Evolutionary conservation across 2,888 invertebrate genomes (phyloP).

Genomic region (Liodrosophila aerea): DNA sequence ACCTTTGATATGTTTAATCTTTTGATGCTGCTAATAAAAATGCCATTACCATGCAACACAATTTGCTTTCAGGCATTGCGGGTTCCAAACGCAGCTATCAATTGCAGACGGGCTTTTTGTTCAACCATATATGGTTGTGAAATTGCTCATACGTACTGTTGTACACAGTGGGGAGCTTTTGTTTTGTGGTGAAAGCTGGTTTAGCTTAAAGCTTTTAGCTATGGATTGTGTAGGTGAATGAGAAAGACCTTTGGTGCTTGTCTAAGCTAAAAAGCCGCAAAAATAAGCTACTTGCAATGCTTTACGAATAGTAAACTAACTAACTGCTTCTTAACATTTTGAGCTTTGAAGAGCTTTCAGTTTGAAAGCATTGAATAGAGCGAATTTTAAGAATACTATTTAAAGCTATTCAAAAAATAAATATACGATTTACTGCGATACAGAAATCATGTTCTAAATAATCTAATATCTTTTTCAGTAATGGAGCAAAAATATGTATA

Average conservation of each 20-base stretch:
- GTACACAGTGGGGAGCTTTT: constrained; percentile 10
- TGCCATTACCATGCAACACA: too few relatives aligned
- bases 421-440: too few relatives aligned
- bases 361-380: neutral
- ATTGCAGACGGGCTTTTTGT: neutral
- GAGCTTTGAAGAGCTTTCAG: neutral
- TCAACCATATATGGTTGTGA: constrained; percentile 23
- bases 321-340: neutral
- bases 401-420: too few relatives aligned
- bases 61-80: too few relatives aligned
- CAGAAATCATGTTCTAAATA: too few relatives aligned
- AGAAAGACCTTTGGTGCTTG: neutral
- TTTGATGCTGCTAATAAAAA: too few relatives aligned
- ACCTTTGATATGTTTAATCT: too few relatives aligned
- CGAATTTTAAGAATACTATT: too few relatives aligned
- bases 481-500: too few relatives aligned
- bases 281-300: neutral
- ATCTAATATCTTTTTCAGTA: too few relatives aligned
- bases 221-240: neutral
- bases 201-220: constrained; percentile 10
- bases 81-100: too few relatives aligned
- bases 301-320: neutral
- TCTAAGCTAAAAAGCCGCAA: neutral
- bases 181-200: constrained; percentile 16
- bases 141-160: constrained; percentile 30